These are phyloP conservation scores for Cataglyphis livida DNA, from an alignment of 2,888 invertebrate species.

Conservation along the genomic window DNA sequence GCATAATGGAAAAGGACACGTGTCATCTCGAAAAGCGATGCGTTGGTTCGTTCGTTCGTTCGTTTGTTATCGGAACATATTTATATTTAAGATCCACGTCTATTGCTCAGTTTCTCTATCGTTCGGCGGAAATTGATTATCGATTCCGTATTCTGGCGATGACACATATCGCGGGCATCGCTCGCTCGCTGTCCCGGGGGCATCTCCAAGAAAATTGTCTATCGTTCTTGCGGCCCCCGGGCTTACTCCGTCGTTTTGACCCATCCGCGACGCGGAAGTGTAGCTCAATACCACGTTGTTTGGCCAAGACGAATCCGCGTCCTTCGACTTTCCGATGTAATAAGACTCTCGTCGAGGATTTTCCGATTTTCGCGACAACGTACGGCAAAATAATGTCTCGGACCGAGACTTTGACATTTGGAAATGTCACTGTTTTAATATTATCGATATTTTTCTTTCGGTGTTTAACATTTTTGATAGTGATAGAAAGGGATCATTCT, in stretches of 20 bases:
- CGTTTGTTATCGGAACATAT: conserved; percentile 30
- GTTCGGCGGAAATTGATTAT: conserved; percentile 69
- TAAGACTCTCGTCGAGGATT: conserved; percentile 28
- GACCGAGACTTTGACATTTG: not conserved
- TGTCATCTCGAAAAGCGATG: not conserved
- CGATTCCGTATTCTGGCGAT: conserved; percentile 66
- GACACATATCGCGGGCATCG: conserved; percentile 66
- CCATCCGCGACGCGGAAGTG: conserved; percentile 2
- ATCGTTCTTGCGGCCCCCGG: conserved; percentile 44
- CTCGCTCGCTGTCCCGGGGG: conserved; percentile 44
- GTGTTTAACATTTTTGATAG: not conserved
- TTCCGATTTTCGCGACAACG: conserved; percentile 16
- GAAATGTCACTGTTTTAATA: not conserved
- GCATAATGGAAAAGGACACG: conserved; percentile 25
- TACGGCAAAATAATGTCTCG: conserved; percentile 34
- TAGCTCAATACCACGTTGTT: conserved; percentile 24
- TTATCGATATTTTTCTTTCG: conserved; percentile 8
- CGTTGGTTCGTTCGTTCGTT: conserved; percentile 24
- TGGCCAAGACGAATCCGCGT: conserved; percentile 24
- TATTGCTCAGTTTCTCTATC: conserved; percentile 67
- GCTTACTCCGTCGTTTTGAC: conserved; percentile 14
- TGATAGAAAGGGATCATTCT: not conserved
- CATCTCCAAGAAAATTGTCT: conserved; percentile 71
- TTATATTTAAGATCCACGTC: conserved; percentile 58
- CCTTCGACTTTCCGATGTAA: conserved; percentile 44